Evolutionary conservation across 1,140 invertebrate genomes (phyloP).

Genomic region (Maconellicoccus hirsutus): DNA sequence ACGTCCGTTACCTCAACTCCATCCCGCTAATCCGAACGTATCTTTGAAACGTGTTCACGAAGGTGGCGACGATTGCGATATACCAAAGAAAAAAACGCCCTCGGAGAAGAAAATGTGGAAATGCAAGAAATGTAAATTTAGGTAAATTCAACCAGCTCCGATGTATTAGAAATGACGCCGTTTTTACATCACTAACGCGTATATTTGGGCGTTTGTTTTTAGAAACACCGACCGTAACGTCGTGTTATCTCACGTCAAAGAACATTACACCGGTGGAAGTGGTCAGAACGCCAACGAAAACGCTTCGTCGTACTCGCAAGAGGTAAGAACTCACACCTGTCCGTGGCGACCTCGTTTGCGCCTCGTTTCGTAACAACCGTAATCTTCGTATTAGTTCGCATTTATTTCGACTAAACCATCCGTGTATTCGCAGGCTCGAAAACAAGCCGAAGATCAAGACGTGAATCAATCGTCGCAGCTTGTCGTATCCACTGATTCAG

Average conservation of each 20-base stretch:
- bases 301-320: not conserved
- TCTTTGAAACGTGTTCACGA: not conserved
- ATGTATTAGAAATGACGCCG: no score
- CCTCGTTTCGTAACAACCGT: no score
- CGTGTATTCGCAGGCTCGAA: not conserved
- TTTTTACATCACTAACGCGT: not conserved
- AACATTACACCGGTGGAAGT: constrained; percentile 39
- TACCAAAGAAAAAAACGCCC: constrained; percentile 30
- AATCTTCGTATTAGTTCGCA: no score
- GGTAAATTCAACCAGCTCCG: constrained; percentile 43
- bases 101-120: constrained; percentile 50
- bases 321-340: constrained; percentile 9
- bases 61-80: constrained; percentile 24
- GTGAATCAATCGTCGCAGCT: not conserved
- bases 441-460: not conserved
- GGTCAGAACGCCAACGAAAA: not conserved
- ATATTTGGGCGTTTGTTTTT: no score
- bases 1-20: constrained; percentile 29
- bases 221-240: constrained; percentile 41
- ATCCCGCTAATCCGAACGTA: constrained; percentile 6
- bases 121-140: constrained; percentile 74
- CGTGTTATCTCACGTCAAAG: constrained; percentile 52
- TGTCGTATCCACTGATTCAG: not conserved
- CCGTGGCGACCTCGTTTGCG: no score
- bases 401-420: no score